These are phyloP conservation scores for Polyergus mexicanus DNA, from an alignment of 1,140 invertebrate genomes.

Conservation along the genomic window DNA sequence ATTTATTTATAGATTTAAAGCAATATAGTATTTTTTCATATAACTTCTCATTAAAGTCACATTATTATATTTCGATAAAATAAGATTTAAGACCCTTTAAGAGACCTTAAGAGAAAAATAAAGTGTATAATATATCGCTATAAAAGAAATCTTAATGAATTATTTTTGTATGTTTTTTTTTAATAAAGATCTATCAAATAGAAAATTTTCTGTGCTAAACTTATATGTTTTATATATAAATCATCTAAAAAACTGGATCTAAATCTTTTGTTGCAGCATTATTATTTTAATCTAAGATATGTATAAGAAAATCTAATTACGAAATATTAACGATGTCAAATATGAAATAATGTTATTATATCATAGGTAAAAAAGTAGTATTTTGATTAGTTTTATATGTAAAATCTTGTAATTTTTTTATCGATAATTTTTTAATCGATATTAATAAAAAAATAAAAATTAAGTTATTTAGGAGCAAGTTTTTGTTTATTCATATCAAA, in stretches of 20 bases:
- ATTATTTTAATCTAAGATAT: conserved; percentile 17
- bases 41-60: conserved; percentile 55
- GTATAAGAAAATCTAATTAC: background rate
- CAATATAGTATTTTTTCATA: conserved; percentile 71
- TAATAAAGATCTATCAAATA: conserved; percentile 60
- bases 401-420: background rate
- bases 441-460: conserved; percentile 8
- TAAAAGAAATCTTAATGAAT: conserved; percentile 36
- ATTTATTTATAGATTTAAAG: conserved; percentile 66
- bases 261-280: conserved; percentile 7
- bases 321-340: background rate
- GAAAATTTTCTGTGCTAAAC: background rate
- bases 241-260: conserved; percentile 10
- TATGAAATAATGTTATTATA: background rate
- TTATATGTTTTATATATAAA: conserved; percentile 39
- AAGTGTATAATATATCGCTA: conserved; percentile 45
- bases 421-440: background rate
- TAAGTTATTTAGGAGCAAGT: background rate
- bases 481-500: background rate
- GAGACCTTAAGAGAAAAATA: conserved; percentile 25
- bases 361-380: background rate
- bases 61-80: conserved; percentile 44
- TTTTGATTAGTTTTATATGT: background rate
- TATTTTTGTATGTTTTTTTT: conserved; percentile 64
- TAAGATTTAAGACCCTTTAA: conserved; percentile 51